These are phyloP conservation scores for Liasis olivaceus DNA, from an alignment of 2,797 vertebrate species.

Conservation along the genomic window DNA sequence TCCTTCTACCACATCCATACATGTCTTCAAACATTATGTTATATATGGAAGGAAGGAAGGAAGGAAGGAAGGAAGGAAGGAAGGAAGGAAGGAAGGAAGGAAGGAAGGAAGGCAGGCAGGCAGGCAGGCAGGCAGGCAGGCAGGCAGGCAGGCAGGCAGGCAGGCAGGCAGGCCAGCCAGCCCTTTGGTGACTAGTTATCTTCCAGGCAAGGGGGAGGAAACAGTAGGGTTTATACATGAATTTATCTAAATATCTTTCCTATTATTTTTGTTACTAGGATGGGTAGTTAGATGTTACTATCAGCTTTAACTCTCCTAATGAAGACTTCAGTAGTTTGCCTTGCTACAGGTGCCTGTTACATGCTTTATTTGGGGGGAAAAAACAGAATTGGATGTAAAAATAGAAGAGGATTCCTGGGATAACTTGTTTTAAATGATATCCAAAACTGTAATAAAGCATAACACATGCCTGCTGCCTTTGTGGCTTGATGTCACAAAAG, in stretches of 20 bases:
- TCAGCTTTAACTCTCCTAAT: neutral
- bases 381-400: neutral
- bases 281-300: neutral
- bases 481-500: neutral
- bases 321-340: neutral
- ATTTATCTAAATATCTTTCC: neutral
- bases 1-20: neutral
- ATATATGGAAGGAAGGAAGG: neutral
- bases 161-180: too few species aligned
- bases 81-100: too few species aligned
- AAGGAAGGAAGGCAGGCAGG: too few species aligned
- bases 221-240: neutral
- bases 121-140: too few species aligned
- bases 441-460: neutral
- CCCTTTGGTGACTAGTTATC: neutral
- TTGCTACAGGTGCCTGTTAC: neutral
- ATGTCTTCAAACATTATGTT: neutral
- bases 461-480: neutral
- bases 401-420: neutral
- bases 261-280: neutral
- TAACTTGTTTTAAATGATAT: neutral
- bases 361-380: neutral
- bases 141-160: too few species aligned
- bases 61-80: too few species aligned
- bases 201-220: neutral